phyloP scores from a whole-genome alignment of 2,797 vertebrate species.

The Trachurus trachurus region DNA sequence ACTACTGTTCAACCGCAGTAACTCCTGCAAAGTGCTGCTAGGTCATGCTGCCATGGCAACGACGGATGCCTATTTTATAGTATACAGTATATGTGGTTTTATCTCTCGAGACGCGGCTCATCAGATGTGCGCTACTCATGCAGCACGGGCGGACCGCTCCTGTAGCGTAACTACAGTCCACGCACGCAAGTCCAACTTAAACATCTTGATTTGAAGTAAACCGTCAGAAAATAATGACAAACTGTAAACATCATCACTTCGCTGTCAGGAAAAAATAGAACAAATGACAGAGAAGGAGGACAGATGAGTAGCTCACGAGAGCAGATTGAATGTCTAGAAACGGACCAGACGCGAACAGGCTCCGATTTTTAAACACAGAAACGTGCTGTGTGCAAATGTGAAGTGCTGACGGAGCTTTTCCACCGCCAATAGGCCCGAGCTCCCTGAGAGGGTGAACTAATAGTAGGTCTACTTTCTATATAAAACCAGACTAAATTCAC shows the following conservation, averaged over 20 bases:
- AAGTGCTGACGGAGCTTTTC: conserved; percentile 68
- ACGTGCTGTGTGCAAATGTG: conserved; percentile 32
- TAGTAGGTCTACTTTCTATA: conserved; percentile 80
- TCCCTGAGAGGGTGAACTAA: conserved; percentile 74
- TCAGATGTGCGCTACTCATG: conserved; percentile 29
- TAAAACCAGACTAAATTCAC: conserved; percentile 82
- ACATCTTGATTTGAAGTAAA: conserved; percentile 53
- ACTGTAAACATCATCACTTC: conserved; percentile 50
- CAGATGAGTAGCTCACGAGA: conserved; percentile 57
- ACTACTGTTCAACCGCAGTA: conserved; percentile 66
- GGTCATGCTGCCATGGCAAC: conserved; percentile 44
- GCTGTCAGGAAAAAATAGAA: conserved; percentile 63
- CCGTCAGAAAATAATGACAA: conserved; percentile 44
- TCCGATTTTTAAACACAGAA: conserved; percentile 35
- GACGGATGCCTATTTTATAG: conserved; percentile 57
- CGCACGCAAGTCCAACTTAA: conserved; percentile 15
- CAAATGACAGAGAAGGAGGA: conserved; percentile 69
- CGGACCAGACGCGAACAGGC: conserved; percentile 26
- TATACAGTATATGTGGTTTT: conserved; percentile 48
- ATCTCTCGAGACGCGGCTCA: conserved; percentile 52
- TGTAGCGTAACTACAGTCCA: conserved; percentile 14
- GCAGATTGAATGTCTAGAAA: conserved; percentile 51
- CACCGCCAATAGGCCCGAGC: conserved; percentile 52
- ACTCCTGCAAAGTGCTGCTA: conserved; percentile 57
- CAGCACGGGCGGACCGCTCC: conserved; percentile 11